Evolutionary conservation across 2,888 invertebrate genomes (phyloP).

Genomic region (Apamea epomidion): DNA sequence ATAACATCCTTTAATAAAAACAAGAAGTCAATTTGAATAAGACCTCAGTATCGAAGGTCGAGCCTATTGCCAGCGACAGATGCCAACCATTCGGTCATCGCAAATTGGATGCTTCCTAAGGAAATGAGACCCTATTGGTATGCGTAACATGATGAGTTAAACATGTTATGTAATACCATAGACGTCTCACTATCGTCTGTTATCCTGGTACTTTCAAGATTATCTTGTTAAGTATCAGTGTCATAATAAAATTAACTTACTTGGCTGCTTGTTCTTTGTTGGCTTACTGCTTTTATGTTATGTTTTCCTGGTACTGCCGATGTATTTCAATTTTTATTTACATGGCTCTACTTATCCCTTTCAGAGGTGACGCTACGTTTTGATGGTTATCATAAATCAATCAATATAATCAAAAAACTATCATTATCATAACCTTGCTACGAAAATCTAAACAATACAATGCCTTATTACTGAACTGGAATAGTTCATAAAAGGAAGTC

Average conservation of each 20-base stretch:
- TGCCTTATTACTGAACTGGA: neutral
- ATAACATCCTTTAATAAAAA: constrained; percentile 16
- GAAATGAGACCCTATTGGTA: constrained; percentile 38
- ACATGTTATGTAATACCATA: neutral
- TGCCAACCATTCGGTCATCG: constrained; percentile 40
- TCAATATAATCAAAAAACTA: neutral
- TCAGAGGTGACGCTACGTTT: neutral
- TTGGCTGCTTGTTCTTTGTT: no score
- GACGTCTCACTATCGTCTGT: constrained; percentile 9
- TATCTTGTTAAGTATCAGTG: constrained; percentile 1
- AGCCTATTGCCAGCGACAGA: constrained; percentile 30
- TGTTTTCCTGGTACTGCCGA: constrained; percentile 23
- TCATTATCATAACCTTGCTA: neutral
- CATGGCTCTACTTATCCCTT: neutral
- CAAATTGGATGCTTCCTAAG: constrained; percentile 51
- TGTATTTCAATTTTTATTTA: neutral
- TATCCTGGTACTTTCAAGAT: constrained; percentile 33
- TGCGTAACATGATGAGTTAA: constrained; percentile 11
- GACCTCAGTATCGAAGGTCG: constrained; percentile 45
- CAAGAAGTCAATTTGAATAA: constrained; percentile 44
- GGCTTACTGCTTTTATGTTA: neutral
- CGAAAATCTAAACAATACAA: neutral
- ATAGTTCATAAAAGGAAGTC: constrained; percentile 61
- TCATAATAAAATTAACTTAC: neutral
- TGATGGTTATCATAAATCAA: neutral